These are phyloP conservation scores for Chiloscyllium plagiosum DNA, from an alignment of 2,113 vertebrate genomes.

Conservation along the genomic window DNA sequence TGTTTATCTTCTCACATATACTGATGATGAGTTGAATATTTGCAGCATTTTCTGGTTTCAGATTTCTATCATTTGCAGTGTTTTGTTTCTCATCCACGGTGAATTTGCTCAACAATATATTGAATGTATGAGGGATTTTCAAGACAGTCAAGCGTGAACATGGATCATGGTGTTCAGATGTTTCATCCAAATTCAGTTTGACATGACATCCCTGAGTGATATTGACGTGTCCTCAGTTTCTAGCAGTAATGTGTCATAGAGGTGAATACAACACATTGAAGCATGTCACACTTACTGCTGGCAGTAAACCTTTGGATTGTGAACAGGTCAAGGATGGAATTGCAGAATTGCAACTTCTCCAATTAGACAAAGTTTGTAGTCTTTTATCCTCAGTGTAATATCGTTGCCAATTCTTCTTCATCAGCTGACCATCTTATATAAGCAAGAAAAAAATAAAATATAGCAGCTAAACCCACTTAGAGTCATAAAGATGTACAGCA, in stretches of 20 bases:
- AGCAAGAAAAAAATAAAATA: not conserved
- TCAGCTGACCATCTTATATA: not conserved
- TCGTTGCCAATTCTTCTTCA: not conserved
- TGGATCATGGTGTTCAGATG: not conserved
- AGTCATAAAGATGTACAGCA: too few relatives aligned
- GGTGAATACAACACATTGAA: not conserved
- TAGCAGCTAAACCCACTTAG: not conserved
- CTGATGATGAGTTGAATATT: not conserved
- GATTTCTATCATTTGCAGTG: not conserved
- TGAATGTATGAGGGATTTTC: not conserved
- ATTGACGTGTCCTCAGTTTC: not conserved
- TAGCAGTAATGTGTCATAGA: too few relatives aligned
- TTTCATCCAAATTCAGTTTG: conserved; percentile 6
- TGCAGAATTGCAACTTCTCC: not conserved
- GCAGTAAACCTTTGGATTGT: not conserved
- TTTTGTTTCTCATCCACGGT: not conserved
- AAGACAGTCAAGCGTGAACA: not conserved
- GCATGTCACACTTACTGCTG: not conserved
- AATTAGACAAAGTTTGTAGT: too few relatives aligned
- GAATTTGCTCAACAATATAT: not conserved
- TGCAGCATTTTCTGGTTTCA: not conserved
- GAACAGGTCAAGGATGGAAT: not conserved
- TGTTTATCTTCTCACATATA: not conserved
- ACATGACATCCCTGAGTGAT: not conserved
- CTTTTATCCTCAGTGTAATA: not conserved